Base-by-base conservation (phyloP, 35 echinoderm and acorn worm genomes). In the Patiria miniata region DNA sequence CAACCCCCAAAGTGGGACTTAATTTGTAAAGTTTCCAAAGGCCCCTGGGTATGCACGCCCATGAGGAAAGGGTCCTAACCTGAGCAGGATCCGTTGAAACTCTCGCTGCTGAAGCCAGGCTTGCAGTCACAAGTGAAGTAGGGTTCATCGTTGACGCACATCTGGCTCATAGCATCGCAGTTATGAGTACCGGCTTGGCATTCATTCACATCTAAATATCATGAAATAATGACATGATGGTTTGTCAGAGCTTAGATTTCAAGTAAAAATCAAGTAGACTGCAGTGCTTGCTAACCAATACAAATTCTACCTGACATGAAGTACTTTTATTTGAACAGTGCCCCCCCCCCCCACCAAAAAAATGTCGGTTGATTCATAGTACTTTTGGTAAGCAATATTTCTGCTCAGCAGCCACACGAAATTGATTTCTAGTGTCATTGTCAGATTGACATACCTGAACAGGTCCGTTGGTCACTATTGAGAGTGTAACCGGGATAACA, bases 131-230 rank as follows among this genome's bases (percentile, higher is more conserved):
- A 95, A 14, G 37, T 55, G 68, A 83, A 95, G 42, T 1, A 29
- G 14, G 89, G 89, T 29, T 82, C 78, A 17, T 47, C 73, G 54
- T 95, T 95, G 54, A 91, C 83, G 32, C 93, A 95, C 8, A 85
- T 22, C 51, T 91, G 68, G 40, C 78, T 77, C 26, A 40, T 52
- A 2, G 23, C 34, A 52, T 84, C 80, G 39, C 93, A 95, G n/a
- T 79, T 42, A 78, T 95, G 52, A 9, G 0, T 33, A 1, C 78
- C 85, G 14, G 38, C 54, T 4, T 26, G 30, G 40, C 93, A 95
- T 65, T 95, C 93, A 84, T 95, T 78, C 21, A 87, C 87, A 83
- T 95, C 93, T 95, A 47, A 5, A 19, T 8, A 54, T 14, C 17
- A 90, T 36, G 18, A n/a, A n/a, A n/a, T n/a, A n/a, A n/a, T n/a